A percentile compares a stretch with the other conserved stretches of the same genome.
Evolutionary conservation across 2,888 invertebrate genomes (phyloP).

Genomic region (Drosophila falleni): DNA sequence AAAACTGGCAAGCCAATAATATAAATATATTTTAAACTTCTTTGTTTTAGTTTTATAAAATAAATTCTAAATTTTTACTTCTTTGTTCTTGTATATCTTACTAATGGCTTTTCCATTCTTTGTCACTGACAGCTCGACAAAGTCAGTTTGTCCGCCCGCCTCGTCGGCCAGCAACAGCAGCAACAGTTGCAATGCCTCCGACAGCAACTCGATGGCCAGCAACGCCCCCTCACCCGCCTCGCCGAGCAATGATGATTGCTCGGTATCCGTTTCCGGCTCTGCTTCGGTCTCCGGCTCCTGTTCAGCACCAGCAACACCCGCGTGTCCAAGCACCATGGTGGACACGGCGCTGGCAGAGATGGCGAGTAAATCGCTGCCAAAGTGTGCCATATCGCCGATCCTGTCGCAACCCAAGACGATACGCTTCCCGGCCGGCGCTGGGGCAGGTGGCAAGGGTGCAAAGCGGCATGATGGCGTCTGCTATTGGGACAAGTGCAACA

Average conservation of each 20-base stretch:
- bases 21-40: no score
- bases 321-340: slow-evolving; percentile 74
- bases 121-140: slow-evolving; percentile 40
- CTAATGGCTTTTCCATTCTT: no score
- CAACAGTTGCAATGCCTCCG: slow-evolving; percentile 82
- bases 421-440: slow-evolving; percentile 89
- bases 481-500: slow-evolving; percentile 93
- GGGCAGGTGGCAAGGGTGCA: slow-evolving; percentile 84
- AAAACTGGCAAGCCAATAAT: no score
- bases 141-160: slow-evolving; percentile 75
- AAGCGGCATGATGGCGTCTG: slow-evolving; percentile 87
- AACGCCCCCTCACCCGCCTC: slow-evolving; percentile 86
- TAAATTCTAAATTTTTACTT: no score
- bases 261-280: slow-evolving; percentile 34
- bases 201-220: slow-evolving; percentile 86
- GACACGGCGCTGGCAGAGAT: slow-evolving; percentile 84
- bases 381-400: slow-evolving; percentile 89
- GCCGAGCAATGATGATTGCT: slow-evolving; percentile 51
- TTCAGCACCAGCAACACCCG: slow-evolving; percentile 71
- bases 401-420: slow-evolving; percentile 93
- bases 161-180: slow-evolving; percentile 46
- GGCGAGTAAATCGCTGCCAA: slow-evolving; percentile 71
- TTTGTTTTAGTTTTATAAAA: no score
- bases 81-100: no score
- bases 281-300: slow-evolving; percentile 18